Evolutionary conservation across 2,888 invertebrate genomes (phyloP), one percentile per base, ranked within the genome.

Genomic region (Eupithecia tripunctaria): DNA sequence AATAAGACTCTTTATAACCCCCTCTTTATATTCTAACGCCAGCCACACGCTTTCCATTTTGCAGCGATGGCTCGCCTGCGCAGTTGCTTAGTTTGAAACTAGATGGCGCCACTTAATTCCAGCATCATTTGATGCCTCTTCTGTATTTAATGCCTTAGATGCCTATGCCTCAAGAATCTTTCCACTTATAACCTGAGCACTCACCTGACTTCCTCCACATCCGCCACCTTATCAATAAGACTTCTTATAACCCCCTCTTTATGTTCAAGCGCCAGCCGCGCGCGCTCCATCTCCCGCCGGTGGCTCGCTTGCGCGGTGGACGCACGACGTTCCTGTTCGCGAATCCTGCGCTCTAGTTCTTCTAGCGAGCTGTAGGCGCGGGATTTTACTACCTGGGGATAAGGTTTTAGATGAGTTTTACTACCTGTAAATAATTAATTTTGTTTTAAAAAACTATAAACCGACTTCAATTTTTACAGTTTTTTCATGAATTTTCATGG

Each of bases 341-440:
- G 80, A 25, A 95, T 92, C 6, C 94, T 92, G 18, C 91, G 89
- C 76, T 95, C 95, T 1, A 95, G 77, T 77, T 94, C 93, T 38
- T 93, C 92, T 1, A 95, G 85, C 0, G 95, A 95, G 0, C 88
- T 87, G 81, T 93, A 90, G 0, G 95, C 95, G 27, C 93, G 92
- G 29, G 92, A 87, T 80, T 95, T 95, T 18, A 95, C 95, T 51
- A 85, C 86, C 95, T 95, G 60, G 1, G 12, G 14, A 32, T n/a
- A 10, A 51, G 18, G 12, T 36, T 12, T 21, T 51, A 7, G 10
- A 41, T 21, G 4, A n/a, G n/a, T n/a, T n/a, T n/a, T n/a, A n/a
- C n/a, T n/a, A n/a, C n/a, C n/a, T n/a, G n/a, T n/a, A n/a, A n/a
- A n/a, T n/a, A n/a, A n/a, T n/a, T n/a, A n/a, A n/a, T n/a, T n/a